A percentile compares a stretch with the other conserved stretches of the same genome.
Evolutionary conservation across 2,888 invertebrate species (phyloP).

Genomic region (Lepidonotus clava): DNA sequence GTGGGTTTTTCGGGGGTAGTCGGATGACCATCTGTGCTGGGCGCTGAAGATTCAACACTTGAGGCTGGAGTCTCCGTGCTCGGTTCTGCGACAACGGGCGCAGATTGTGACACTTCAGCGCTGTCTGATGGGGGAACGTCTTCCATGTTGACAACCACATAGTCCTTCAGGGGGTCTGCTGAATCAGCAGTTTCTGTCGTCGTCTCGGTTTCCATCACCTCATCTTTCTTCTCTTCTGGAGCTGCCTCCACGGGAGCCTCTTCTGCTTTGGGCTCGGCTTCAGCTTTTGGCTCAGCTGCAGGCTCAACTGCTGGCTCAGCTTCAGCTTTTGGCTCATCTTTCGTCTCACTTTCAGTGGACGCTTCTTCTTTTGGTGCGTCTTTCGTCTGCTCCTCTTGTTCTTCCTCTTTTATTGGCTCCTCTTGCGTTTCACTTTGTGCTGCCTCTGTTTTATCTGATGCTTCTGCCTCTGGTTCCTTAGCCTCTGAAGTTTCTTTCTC

Average conservation of each 20-base stretch:
- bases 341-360: not conserved
- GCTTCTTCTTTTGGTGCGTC: constrained; percentile 11
- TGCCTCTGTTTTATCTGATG: not conserved
- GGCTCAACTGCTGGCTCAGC: not conserved
- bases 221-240: not conserved
- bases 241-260: constrained; percentile 17
- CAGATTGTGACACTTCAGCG: constrained; percentile 67
- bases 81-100: constrained; percentile 61
- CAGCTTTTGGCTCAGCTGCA: constrained; percentile 55
- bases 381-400: constrained; percentile 5
- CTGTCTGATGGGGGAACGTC: constrained; percentile 72
- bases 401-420: not conserved
- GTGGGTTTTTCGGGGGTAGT: not conserved
- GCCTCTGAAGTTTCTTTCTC: not conserved
- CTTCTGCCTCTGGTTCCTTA: constrained; percentile 16
- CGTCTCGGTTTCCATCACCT: not conserved
- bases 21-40: not conserved
- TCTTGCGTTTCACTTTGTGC: not conserved
- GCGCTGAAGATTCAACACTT: not conserved
- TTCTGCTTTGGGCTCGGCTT: not conserved
- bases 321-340: constrained; percentile 11
- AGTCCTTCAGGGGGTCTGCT: constrained; percentile 65
- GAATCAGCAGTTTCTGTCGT: not conserved
- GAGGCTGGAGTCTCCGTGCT: not conserved
- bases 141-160: constrained; percentile 70